Conservation (phyloP, 2,888 invertebrate species). For the Aquatica leii region DNA sequence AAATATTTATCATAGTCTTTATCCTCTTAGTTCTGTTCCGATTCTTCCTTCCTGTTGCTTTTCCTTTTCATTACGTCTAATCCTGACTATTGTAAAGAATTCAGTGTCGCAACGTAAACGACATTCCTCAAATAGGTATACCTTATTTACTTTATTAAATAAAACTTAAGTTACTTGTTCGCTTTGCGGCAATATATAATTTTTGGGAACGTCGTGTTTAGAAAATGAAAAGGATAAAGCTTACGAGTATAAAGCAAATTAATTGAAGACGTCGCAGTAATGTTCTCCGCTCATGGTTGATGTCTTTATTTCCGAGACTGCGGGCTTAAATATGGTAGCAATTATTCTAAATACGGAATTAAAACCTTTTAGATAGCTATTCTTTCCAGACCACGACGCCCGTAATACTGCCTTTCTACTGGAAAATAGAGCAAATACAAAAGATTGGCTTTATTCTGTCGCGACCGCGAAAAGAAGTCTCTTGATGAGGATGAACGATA, state of each 20-base stretch:
- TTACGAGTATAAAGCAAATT: constrained; percentile 9
- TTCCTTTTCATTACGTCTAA: constrained; percentile 49
- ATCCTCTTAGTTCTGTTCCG: constrained; percentile 58
- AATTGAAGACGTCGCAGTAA: constrained; percentile 11
- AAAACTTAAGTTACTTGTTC: neutral
- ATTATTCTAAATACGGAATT: constrained; percentile 63
- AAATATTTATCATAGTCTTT: constrained; percentile 58
- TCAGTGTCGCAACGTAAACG: constrained; percentile 28
- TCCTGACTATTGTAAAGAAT: constrained; percentile 44
- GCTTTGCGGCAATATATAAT: neutral
- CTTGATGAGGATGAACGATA: constrained; percentile 61
- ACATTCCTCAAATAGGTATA: constrained; percentile 21
- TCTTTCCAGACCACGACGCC: constrained; percentile 61
- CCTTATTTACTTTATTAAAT: constrained; percentile 5
- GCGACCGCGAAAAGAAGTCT: constrained; percentile 55
- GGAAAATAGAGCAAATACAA: constrained; percentile 61
- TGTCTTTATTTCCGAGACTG: constrained; percentile 55
- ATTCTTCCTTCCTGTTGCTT: constrained; percentile 57
- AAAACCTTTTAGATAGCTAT: constrained; percentile 62
- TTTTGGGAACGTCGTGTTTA: constrained; percentile 1
- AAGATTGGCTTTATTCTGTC: constrained; percentile 61
- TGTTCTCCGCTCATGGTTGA: constrained; percentile 38
- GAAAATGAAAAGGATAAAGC: constrained; percentile 8
- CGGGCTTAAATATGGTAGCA: constrained; percentile 61
- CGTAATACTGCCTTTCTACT: constrained; percentile 57